Conservation (phyloP, 2,888 invertebrate species). For the Archips xylosteana region DNA sequence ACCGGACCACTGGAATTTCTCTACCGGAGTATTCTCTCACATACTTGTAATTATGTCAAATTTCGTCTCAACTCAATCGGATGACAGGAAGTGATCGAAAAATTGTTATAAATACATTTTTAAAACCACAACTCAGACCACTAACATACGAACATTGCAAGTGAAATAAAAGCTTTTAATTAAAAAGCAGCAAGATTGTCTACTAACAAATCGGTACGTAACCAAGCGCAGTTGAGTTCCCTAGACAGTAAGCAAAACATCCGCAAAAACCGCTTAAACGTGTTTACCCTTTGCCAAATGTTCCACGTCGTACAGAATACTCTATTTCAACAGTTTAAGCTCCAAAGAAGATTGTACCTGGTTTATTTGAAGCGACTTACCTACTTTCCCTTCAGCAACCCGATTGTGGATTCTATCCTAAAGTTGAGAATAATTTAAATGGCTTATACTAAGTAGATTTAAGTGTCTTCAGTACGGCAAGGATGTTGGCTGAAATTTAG, state of each 20-base stretch:
- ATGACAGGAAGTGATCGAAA: too few species aligned
- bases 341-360: background rate
- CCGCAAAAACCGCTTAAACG: background rate
- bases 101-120: too few species aligned
- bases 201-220: background rate
- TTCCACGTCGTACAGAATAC: background rate
- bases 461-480: slow-evolving; percentile 18
- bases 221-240: background rate
- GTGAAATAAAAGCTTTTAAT: too few species aligned
- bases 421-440: slow-evolving; percentile 21
- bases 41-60: too few species aligned
- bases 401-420: slow-evolving; percentile 4
- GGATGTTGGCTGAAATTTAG: slow-evolving; percentile 27
- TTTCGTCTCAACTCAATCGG: too few species aligned
- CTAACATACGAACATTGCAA: too few species aligned
- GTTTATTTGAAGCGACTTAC: background rate
- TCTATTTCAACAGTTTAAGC: background rate
- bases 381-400: slow-evolving; percentile 2
- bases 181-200: background rate
- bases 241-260: background rate
- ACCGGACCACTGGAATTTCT: too few species aligned
- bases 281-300: background rate
- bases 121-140: too few species aligned
- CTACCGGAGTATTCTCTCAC: too few species aligned
- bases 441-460: slow-evolving; percentile 30